Conservation (phyloP, 2,113 vertebrate genomes). For the Rousettus leschenaultii region DNA sequence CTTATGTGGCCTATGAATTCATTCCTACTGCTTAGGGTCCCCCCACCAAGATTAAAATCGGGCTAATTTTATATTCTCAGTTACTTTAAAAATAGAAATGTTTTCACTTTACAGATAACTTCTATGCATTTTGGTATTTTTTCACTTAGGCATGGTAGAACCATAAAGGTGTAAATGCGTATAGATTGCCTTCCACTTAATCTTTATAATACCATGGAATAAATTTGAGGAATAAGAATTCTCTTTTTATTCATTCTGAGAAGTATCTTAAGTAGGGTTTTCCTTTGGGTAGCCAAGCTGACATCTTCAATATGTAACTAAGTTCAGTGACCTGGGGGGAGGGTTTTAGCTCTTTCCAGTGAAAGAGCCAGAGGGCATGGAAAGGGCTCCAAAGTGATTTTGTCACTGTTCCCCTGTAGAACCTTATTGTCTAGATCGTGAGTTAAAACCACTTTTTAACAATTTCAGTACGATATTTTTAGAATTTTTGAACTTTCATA, state of each 20-base stretch:
- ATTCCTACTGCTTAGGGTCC: background rate
- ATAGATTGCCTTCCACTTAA: background rate
- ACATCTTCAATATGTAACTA: background rate
- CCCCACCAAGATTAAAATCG: background rate
- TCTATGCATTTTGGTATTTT: background rate
- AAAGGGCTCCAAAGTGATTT: background rate
- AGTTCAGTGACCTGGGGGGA: background rate
- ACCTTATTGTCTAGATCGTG: background rate
- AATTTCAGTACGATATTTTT: background rate
- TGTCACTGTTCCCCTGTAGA: background rate
- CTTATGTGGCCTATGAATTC: background rate
- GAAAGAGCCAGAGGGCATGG: background rate
- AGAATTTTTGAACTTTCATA: conserved; percentile 28
- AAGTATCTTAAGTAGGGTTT: background rate
- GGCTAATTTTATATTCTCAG: conserved; percentile 18
- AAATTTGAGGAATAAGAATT: background rate
- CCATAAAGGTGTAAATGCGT: background rate
- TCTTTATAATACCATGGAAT: background rate
- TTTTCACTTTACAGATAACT: background rate
- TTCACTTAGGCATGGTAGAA: background rate
- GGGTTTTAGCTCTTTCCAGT: background rate
- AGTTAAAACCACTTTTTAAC: conserved; percentile 40
- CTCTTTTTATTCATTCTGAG: background rate
- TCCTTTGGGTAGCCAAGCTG: background rate
- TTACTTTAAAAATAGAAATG: conserved; percentile 23